phyloP scores from a whole-genome alignment of 1,140 invertebrate species.

The Sycophila sp. region DNA sequence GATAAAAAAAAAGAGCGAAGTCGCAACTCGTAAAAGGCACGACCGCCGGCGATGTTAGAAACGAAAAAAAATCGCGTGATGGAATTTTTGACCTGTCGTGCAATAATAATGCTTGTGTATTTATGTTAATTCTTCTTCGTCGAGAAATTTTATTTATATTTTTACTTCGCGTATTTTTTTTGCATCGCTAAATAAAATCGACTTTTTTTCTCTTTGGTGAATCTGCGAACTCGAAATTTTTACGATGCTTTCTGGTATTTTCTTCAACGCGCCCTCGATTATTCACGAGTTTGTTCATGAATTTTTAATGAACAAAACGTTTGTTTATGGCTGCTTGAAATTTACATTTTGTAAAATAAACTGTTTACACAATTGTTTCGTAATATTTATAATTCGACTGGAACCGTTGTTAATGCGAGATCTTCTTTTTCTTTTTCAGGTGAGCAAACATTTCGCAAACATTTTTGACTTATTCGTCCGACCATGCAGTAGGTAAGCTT shows the following conservation, averaged over 20 bases:
- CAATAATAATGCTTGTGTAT: slow-evolving; percentile 55
- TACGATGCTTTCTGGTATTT: neutral
- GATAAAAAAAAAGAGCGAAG: neutral
- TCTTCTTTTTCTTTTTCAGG: slow-evolving; percentile 25
- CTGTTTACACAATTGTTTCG: slow-evolving; percentile 25
- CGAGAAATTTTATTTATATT: slow-evolving; percentile 12
- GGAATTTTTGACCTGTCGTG: slow-evolving; percentile 52
- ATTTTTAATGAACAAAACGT: neutral
- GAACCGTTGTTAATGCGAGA: slow-evolving; percentile 1
- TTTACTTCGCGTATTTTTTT: neutral
- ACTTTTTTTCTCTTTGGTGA: neutral
- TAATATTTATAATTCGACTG: neutral
- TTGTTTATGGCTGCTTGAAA: neutral
- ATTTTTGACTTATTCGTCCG: neutral
- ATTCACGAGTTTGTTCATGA: too few species aligned
- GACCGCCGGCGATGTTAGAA: slow-evolving; percentile 49
- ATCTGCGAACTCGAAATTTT: neutral
- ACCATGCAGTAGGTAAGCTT: slow-evolving; percentile 13
- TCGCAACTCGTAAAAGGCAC: slow-evolving; percentile 7
- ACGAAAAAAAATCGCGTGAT: slow-evolving; percentile 59
- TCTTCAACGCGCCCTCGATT: too few species aligned
- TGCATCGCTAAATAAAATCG: neutral
- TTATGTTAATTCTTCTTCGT: slow-evolving; percentile 43
- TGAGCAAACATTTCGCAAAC: slow-evolving; percentile 10
- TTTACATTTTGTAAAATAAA: neutral